Percentiles rank a stretch among this genome's conserved stretches.
Evolutionary conservation across 2,797 vertebrate genomes (phyloP).

Genomic region (Myotis planiceps): DNA sequence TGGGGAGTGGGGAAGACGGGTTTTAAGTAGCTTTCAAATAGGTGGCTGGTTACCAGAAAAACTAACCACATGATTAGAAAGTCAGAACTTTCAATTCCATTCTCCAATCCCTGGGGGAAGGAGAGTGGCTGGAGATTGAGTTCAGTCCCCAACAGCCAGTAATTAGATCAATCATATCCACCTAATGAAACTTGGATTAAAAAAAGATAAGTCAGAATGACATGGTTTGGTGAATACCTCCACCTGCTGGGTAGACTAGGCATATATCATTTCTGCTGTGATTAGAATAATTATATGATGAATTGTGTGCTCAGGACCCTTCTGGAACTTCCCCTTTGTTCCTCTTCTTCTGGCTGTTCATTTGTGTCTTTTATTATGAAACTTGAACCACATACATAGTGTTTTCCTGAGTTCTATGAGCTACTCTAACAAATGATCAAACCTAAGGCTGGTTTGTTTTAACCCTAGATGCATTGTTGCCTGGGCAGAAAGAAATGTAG

Average conservation of each 20-base stretch:
- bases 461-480: neutral
- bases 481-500: neutral
- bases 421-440: neutral
- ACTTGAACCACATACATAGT: neutral
- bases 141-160: neutral
- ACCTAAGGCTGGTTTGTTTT: fast-evolving
- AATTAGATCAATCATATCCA: neutral
- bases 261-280: neutral
- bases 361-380: neutral
- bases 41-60: neutral
- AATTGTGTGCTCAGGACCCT: neutral
- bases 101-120: fast-evolving
- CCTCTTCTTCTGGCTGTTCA: neutral
- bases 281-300: neutral
- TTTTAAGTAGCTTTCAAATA: neutral
- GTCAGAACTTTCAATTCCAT: neutral
- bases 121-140: neutral
- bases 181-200: neutral
- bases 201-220: neutral
- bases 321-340: neutral
- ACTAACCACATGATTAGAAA: neutral
- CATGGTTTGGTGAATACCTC: neutral
- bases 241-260: neutral
- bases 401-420: neutral
- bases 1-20: fast-evolving